These are phyloP conservation scores for Pseudomyrmex dendroicus DNA, from an alignment of 1,140 invertebrate genomes.

Conservation along the genomic window DNA sequence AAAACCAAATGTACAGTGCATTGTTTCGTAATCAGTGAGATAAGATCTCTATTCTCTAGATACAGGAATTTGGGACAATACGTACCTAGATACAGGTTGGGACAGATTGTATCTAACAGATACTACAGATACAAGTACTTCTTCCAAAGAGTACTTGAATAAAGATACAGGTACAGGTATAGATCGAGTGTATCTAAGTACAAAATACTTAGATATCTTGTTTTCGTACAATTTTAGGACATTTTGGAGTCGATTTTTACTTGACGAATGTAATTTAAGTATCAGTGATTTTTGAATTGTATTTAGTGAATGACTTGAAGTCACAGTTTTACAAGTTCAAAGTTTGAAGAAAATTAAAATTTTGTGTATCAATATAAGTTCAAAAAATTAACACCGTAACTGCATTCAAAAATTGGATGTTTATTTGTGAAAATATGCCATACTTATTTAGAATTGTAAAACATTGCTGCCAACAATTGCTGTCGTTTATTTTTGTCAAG, in stretches of 20 bases:
- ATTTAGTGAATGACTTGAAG: background rate
- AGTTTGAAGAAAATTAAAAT: too few relatives aligned
- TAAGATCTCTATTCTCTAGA: constrained; percentile 45
- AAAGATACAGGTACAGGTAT: constrained; percentile 25
- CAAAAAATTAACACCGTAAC: too few relatives aligned
- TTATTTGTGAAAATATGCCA: background rate
- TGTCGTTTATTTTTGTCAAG: constrained; percentile 4
- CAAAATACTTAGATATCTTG: constrained; percentile 14
- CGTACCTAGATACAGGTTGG: constrained; percentile 13
- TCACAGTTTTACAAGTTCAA: too few relatives aligned
- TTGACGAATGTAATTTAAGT: background rate
- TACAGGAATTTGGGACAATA: constrained; percentile 33
- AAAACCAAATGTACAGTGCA: constrained; percentile 10
- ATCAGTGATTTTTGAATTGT: background rate
- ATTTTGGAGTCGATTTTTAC: constrained; percentile 35
- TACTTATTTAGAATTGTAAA: background rate
- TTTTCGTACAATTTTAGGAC: constrained; percentile 8
- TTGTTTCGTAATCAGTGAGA: constrained; percentile 15
- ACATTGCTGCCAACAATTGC: background rate
- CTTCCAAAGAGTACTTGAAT: constrained; percentile 24
- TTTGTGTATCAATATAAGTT: too few relatives aligned
- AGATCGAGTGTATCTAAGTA: constrained; percentile 29
- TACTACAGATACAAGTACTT: constrained; percentile 33
- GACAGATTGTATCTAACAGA: background rate
- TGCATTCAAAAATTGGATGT: too few relatives aligned